These are phyloP conservation scores for Styela plicata DNA, from an alignment of 23 tunicate species.

Conservation along the genomic window DNA sequence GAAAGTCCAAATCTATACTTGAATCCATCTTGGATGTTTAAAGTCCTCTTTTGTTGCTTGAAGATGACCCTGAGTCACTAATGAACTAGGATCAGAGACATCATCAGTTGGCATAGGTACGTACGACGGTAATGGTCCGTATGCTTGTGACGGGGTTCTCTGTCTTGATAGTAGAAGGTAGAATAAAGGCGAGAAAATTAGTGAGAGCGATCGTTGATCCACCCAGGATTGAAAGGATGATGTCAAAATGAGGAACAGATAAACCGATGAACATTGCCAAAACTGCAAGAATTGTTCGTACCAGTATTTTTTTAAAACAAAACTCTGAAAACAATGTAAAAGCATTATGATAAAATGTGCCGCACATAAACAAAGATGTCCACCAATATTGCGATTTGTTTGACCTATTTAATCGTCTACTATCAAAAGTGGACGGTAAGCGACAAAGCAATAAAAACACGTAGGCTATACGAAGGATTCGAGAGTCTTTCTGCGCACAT, in stretches of 20 bases:
- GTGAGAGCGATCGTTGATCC: slow-evolving; percentile 64
- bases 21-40: background rate
- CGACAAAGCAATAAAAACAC: too few species aligned
- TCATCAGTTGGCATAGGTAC: too few species aligned
- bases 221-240: slow-evolving; percentile 81
- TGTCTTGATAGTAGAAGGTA: slow-evolving; percentile 59
- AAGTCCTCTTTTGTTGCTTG: background rate
- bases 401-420: too few species aligned
- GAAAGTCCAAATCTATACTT: background rate
- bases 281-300: slow-evolving; percentile 33
- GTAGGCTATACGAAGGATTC: too few species aligned
- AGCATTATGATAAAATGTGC: too few species aligned
- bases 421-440: too few species aligned
- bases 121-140: background rate
- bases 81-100: too few species aligned
- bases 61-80: too few species aligned
- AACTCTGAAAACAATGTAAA: too few species aligned
- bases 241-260: slow-evolving; percentile 73
- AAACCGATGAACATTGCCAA: slow-evolving; percentile 49
- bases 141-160: background rate
- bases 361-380: too few species aligned
- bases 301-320: slow-evolving; percentile 33
- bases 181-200: slow-evolving; percentile 91
- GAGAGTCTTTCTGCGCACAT: too few species aligned
- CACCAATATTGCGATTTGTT: too few species aligned